phyloP scores from a whole-genome alignment of 2,113 vertebrate genomes.

The Myanophis thanlyinensis region DNA sequence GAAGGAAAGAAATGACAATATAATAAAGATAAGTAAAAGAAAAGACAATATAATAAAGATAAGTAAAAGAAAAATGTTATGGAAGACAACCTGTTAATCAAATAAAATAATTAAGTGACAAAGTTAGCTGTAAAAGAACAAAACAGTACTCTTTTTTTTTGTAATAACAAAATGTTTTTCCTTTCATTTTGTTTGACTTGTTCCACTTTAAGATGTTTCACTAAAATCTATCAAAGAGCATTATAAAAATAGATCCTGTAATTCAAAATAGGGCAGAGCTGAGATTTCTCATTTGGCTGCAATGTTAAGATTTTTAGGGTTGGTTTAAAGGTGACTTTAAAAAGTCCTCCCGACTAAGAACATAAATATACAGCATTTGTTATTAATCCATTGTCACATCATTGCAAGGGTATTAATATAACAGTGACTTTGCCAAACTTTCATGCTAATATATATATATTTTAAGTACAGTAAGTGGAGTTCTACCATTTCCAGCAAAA shows the following conservation, averaged over 20 bases:
- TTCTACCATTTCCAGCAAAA: not conserved
- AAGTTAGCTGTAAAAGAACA: not conserved
- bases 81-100: not conserved
- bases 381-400: not conserved
- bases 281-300: not conserved
- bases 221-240: not conserved
- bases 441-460: not conserved
- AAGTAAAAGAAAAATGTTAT: not conserved
- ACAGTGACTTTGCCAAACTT: not conserved
- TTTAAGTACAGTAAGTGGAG: not conserved
- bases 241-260: constrained; percentile 6
- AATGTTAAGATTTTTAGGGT: not conserved
- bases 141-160: constrained; percentile 14
- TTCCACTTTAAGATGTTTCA: not conserved
- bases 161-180: not conserved
- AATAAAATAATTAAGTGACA: not conserved
- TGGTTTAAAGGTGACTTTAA: constrained; percentile 1
- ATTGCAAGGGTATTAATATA: not conserved
- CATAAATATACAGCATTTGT: not conserved
- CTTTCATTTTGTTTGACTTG: not conserved
- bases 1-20: not conserved
- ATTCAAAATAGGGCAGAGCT: not conserved
- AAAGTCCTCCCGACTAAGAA: not conserved
- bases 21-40: not conserved
- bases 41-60: not conserved